Base-by-base conservation (phyloP, 2,797 vertebrate species). In the Clarias platycephalus region DNA sequence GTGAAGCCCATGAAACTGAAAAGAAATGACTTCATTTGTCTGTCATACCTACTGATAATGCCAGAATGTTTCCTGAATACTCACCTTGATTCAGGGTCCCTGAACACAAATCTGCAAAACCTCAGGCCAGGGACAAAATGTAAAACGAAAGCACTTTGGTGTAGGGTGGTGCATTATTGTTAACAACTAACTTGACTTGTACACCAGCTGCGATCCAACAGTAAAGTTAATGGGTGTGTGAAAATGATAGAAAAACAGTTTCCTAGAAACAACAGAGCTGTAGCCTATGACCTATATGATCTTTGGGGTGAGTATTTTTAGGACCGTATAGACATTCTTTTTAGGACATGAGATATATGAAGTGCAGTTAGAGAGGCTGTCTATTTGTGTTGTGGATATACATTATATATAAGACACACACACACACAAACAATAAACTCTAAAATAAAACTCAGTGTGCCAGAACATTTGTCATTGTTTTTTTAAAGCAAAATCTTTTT, bases 41-140 rank as follows among this genome's bases (percentile, higher is more conserved):
- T 72, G 37, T 55, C 70, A n/a, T 78, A 86, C 82, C 63, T 84
- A 80, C 84, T 70, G 68, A 87, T 66, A 82, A 70, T 57, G 28
- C 22, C 44, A 13, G 28, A 58, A 76, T 16, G 64, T 34, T 82
- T 89, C 77, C 72, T 57, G 71, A 22, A 74, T 68, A 37, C 71
- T 63, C 83, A 68, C 85, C 85, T 87, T 83, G 37, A 77, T 70
- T 71, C 40, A 72, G 66, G 28, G 20, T 22, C 55, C 72, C 68
- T 68, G 66, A 81, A 53, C 71, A 53, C 28, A 78, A 64, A 72
- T 81, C 66, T 79, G 31, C 2, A 55, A 84, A 88, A 82, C 58
- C 26, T 68, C 57, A 82, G 53, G 6, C 28, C 83, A 40, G 18
- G 28, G 6, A 26, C 10, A 72, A 55, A 53, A n/a, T 0, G n/a